Conservation (phyloP, 2,113 vertebrate species). For the Sylvietta virens region DNA sequence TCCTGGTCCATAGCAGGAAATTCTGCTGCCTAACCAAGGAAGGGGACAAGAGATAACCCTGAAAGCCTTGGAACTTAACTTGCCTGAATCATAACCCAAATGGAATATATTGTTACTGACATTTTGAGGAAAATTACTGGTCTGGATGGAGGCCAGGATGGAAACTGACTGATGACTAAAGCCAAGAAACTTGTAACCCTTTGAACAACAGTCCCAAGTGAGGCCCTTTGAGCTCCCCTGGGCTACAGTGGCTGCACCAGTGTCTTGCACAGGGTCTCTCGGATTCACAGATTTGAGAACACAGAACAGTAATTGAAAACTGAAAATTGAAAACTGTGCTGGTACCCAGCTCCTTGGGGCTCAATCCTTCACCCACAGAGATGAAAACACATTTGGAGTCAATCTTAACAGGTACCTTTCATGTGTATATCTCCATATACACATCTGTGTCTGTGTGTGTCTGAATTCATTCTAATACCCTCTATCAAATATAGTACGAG, state of each 20-base stretch:
- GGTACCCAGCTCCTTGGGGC: not conserved
- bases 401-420: not conserved
- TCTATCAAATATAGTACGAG: not conserved
- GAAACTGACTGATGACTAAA: not conserved
- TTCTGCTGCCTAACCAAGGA: not conserved
- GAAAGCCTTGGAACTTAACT: not conserved
- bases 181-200: not conserved
- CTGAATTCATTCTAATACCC: not conserved
- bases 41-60: not conserved
- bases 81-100: not conserved
- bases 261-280: not conserved
- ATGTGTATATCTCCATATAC: accelerated
- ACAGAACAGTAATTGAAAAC: not conserved
- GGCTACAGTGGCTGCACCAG: not conserved
- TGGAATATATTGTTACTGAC: not conserved
- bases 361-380: not conserved
- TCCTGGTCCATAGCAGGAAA: not conserved
- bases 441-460: not conserved
- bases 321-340: not conserved
- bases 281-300: not conserved
- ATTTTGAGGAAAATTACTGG: not conserved
- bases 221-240: not conserved
- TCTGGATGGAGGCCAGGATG: not conserved
- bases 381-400: not conserved
- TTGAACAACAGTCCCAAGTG: not conserved